Conservation (phyloP, 2,113 vertebrate genomes). For the Montifringilla adamsi region DNA sequence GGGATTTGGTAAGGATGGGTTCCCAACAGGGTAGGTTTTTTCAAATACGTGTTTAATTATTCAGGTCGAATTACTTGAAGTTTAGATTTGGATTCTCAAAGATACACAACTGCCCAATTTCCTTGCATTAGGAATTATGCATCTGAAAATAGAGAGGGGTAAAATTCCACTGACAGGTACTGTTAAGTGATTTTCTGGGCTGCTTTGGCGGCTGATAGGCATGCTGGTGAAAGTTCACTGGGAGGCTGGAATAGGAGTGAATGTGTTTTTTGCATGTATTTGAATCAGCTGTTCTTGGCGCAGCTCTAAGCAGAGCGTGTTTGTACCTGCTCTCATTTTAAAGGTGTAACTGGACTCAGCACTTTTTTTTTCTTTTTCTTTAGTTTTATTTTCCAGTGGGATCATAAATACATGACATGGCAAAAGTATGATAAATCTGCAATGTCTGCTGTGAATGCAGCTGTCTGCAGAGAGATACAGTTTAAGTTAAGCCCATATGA, state of each 20-base stretch:
- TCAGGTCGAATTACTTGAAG: not conserved
- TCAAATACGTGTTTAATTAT: not conserved
- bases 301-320: not conserved
- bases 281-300: not conserved
- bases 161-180: not conserved
- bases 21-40: not conserved
- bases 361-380: not conserved
- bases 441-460: not conserved
- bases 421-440: not conserved
- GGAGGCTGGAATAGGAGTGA: not conserved
- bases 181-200: not conserved
- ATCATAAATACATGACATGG: not conserved
- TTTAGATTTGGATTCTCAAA: not conserved
- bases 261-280: not conserved
- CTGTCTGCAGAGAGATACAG: not conserved
- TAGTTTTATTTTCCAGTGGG: not conserved
- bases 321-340: slow-evolving; percentile 36
- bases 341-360: not conserved
- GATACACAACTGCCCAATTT: not conserved
- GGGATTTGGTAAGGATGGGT: not conserved
- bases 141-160: not conserved
- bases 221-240: not conserved
- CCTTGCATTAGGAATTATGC: not conserved
- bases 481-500: not conserved
- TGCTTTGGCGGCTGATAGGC: not conserved